Percentiles rank a stretch among this genome's conserved stretches.
These are phyloP conservation scores for Neuroscelio doddi DNA, from an alignment of 2,888 invertebrate species.

Conservation along the genomic window DNA sequence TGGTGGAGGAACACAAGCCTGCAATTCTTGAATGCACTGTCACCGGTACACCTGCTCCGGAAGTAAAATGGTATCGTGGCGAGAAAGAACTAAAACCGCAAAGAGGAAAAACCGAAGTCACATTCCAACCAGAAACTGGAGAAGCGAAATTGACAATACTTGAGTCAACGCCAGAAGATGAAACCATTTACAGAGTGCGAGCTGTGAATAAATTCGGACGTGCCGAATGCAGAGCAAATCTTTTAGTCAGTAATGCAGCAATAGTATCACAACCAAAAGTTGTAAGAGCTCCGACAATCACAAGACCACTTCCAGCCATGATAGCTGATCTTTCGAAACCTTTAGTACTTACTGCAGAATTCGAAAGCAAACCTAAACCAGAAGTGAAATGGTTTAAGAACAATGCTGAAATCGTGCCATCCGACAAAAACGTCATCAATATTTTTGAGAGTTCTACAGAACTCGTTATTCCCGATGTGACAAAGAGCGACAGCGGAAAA, in stretches of 20 bases:
- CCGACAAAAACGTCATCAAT: slow-evolving; percentile 77
- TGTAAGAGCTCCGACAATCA: slow-evolving; percentile 82
- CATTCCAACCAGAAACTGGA: slow-evolving; percentile 78
- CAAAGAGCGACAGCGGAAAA: slow-evolving; percentile 86
- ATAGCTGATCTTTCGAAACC: slow-evolving; percentile 81
- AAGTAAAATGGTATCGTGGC: slow-evolving; percentile 81
- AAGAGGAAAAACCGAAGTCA: slow-evolving; percentile 73
- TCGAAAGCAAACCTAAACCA: slow-evolving; percentile 81
- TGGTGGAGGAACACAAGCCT: slow-evolving; percentile 77
- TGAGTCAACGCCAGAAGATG: slow-evolving; percentile 79
- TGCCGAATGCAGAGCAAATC: slow-evolving; percentile 83
- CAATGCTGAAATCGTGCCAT: slow-evolving; percentile 81
- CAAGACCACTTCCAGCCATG: slow-evolving; percentile 84
- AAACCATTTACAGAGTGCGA: slow-evolving; percentile 80
- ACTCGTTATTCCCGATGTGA: slow-evolving; percentile 79
- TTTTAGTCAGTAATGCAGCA: slow-evolving; percentile 75
- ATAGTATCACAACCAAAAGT: slow-evolving; percentile 74
- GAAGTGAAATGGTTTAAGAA: slow-evolving; percentile 90
- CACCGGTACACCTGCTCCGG: slow-evolving; percentile 80
- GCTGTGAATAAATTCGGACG: slow-evolving; percentile 83
- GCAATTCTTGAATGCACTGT: slow-evolving; percentile 81
- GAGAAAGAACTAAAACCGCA: slow-evolving; percentile 77
- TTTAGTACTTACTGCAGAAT: slow-evolving; percentile 81
- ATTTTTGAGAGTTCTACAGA: slow-evolving; percentile 78
- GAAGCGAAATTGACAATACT: slow-evolving; percentile 78